Evolutionary conservation across 1,140 invertebrate genomes (phyloP), one percentile per base, ranked within the genome.

Genomic region (Hycleus phaleratus): DNA sequence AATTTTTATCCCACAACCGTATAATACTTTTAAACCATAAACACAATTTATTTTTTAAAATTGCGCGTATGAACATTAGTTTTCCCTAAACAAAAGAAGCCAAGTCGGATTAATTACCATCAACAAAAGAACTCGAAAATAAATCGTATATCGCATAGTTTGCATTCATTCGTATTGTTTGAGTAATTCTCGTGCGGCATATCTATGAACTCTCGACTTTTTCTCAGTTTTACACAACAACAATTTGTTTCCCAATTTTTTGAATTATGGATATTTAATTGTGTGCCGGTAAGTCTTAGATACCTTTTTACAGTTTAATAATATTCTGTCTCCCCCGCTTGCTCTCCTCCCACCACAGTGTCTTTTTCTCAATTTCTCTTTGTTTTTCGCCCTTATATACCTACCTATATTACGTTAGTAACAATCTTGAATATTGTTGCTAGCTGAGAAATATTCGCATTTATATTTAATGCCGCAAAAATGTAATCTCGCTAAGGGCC

Each of bases 381-480:
- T 5, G 32, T 32, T 32, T 5, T 32, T 32, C 7, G 32, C 7
- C 32, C 7, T 4, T 32, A 18, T 18, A 18, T 18, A 18, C 18
- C 18, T 18, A 18, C 18, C 18, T 32, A 32, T 32, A 5, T 32
- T 32, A 32, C 32, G 4, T 32, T 32, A 32, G 7, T 32, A 32
- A 32, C 7, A 32, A 32, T 32, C 32, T 32, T 32, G 32, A 7
- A 32, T 32, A 32, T 32, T 32, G 32, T 32, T 32, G 32, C 32
- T 32, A 7, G 32, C 45, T 18, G 51, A 38, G 42, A 53, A 26
- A 53, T 53, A 53, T 53, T 39, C 51, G 24, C 46, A 53, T 60
- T 63, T 52, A 56, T 59, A 55, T 32, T 58, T 55, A 49, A 49
- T 61, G 45, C 64, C 59, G 38, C 60, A 68, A 70, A 68, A 70